Percentiles rank a stretch among this genome's conserved stretches.
phyloP scores from a whole-genome alignment of 2,113 vertebrate genomes.

The Lynx canadensis region DNA sequence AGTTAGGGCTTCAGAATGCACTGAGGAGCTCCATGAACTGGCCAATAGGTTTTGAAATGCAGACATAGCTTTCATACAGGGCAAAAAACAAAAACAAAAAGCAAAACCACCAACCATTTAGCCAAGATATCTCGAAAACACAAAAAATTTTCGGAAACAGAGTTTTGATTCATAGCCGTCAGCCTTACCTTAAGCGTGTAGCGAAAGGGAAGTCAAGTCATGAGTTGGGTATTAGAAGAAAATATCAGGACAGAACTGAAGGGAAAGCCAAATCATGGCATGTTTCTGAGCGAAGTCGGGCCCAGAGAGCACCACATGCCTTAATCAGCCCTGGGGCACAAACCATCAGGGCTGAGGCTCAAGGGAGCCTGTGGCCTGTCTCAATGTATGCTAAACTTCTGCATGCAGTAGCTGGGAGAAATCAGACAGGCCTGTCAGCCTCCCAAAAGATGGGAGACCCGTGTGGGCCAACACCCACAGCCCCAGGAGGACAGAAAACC shows the following conservation, averaged over 20 bases:
- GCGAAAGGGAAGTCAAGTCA: background rate
- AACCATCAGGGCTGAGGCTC: background rate
- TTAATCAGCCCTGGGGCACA: background rate
- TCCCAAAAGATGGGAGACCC: background rate
- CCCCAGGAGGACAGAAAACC: background rate
- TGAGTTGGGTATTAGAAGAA: background rate
- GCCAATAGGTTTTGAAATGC: background rate
- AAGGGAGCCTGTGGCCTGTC: background rate
- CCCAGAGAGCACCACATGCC: background rate
- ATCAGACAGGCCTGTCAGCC: background rate
- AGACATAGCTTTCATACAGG: background rate
- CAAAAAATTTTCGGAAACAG: background rate
- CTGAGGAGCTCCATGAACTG: background rate
- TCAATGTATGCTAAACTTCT: background rate
- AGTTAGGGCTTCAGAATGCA: background rate
- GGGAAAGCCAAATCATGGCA: no score
- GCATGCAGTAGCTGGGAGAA: background rate
- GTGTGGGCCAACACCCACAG: background rate
- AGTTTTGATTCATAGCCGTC: background rate
- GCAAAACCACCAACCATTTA: background rate
- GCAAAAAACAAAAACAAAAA: background rate
- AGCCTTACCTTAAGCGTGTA: background rate
- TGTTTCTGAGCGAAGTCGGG: background rate
- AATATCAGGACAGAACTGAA: background rate
- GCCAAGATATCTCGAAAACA: background rate